These are phyloP conservation scores for Onychomys torridus DNA, from an alignment of 2,797 vertebrate species.

Conservation along the genomic window DNA sequence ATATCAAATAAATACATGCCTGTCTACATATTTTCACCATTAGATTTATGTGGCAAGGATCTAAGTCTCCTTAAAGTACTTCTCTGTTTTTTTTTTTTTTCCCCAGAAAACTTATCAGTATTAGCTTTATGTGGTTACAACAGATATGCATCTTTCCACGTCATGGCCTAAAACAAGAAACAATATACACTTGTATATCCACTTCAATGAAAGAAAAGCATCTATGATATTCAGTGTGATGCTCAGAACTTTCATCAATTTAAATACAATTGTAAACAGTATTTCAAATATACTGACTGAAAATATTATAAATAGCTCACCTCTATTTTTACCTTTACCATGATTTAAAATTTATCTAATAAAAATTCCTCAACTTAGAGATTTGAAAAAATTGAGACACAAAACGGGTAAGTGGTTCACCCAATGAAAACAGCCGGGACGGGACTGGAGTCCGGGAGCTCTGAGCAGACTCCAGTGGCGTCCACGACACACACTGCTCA, in stretches of 20 bases:
- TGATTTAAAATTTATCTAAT: neutral
- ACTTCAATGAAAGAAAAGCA: constrained; percentile 43
- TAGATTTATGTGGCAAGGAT: neutral
- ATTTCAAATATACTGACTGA: constrained; percentile 61
- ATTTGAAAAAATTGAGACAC: constrained; percentile 7
- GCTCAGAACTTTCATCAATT: neutral
- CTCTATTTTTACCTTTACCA: neutral
- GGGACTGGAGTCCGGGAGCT: neutral
- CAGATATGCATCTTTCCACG: constrained; percentile 7
- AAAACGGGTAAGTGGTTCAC: neutral
- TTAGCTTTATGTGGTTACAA: constrained; percentile 42
- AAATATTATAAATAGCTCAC: neutral
- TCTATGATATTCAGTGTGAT: neutral
- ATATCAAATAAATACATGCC: constrained; percentile 2
- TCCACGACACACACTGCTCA: neutral
- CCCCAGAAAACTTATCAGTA: constrained; percentile 45
- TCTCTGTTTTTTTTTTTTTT: constrained; percentile 6
- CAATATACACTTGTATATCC: neutral
- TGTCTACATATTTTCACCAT: neutral
- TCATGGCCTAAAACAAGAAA: constrained; percentile 35
- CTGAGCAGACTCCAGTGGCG: neutral
- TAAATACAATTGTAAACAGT: constrained; percentile 41
- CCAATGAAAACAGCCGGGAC: neutral
- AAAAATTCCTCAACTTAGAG: constrained; percentile 43
- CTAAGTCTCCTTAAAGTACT: constrained; percentile 54